These are phyloP conservation scores for Hipposideros larvatus DNA, from an alignment of 2,797 vertebrate species.

Conservation along the genomic window DNA sequence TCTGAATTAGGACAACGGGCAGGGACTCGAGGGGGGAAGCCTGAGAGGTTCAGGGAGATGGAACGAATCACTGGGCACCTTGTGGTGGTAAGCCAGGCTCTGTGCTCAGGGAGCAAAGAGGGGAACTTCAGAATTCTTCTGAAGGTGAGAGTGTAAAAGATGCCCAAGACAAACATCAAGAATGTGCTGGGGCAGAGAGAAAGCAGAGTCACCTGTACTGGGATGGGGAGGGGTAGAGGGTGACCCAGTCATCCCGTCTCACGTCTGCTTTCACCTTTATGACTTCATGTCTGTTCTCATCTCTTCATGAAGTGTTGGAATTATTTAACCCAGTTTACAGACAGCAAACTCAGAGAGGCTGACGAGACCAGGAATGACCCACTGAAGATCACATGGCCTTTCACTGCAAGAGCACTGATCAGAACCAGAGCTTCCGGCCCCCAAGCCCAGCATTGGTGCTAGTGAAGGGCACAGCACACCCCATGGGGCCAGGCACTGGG, in stretches of 20 bases:
- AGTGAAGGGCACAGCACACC: not conserved
- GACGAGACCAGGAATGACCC: not conserved
- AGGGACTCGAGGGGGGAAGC: not conserved
- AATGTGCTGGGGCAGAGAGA: not conserved
- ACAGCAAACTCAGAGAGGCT: not conserved
- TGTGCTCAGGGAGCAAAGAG: not conserved
- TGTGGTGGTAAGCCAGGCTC: not conserved
- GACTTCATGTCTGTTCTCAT: slow-evolving; percentile 2
- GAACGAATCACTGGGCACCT: not conserved
- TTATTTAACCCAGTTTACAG: not conserved
- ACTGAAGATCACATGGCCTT: not conserved
- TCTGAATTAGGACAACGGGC: not conserved
- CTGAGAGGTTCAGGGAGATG: not conserved
- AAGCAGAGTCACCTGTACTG: not conserved
- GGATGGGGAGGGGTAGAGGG: not conserved
- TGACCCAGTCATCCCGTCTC: not conserved
- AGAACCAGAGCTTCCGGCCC: not conserved
- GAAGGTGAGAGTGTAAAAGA: not conserved
- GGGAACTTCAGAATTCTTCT: not conserved
- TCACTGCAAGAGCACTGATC: not conserved
- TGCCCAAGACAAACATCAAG: not conserved
- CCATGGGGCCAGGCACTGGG: not conserved
- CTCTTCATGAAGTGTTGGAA: not conserved
- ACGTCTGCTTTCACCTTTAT: not conserved
- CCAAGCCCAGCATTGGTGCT: not conserved